These are phyloP conservation scores for Drosophila ogumai DNA, from an alignment of 1,140 invertebrate species.

Conservation along the genomic window DNA sequence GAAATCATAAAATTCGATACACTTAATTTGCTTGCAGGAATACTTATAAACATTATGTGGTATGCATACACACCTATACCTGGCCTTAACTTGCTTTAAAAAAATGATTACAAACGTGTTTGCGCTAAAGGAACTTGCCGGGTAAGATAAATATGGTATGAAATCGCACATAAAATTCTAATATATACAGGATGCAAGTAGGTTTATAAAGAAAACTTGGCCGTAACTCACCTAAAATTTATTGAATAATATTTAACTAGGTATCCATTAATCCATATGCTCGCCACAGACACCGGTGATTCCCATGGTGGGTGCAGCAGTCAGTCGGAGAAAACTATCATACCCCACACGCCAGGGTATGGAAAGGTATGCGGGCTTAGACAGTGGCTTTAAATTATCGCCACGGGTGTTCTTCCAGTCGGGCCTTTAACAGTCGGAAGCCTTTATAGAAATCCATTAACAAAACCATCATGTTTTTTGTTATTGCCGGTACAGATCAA, in stretches of 20 bases:
- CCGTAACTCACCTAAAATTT: not conserved
- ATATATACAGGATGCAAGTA: slow-evolving; percentile 11
- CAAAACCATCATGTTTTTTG: slow-evolving; percentile 62
- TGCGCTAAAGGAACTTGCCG: not conserved
- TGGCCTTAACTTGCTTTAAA: slow-evolving; percentile 5
- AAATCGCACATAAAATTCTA: slow-evolving; percentile 6
- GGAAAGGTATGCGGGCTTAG: slow-evolving; percentile 53
- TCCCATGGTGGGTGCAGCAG: slow-evolving; percentile 8
- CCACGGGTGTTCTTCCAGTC: slow-evolving; percentile 54
- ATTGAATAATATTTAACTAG: not conserved
- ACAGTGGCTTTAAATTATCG: slow-evolving; percentile 61
- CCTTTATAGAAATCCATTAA: slow-evolving; percentile 64
- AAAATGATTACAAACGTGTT: slow-evolving; percentile 9
- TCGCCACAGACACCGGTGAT: slow-evolving; percentile 4
- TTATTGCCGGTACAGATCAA: slow-evolving; percentile 52
- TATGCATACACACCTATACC: slow-evolving; percentile 1
- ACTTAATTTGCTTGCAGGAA: slow-evolving; percentile 36
- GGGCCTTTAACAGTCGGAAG: slow-evolving; percentile 58
- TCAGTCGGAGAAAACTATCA: slow-evolving; percentile 30
- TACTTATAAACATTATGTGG: slow-evolving; percentile 5
- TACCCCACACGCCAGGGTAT: slow-evolving; percentile 35
- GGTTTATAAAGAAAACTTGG: not conserved
- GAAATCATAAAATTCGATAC: slow-evolving; percentile 51
- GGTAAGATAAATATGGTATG: slow-evolving; percentile 4
- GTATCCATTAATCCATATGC: slow-evolving; percentile 8